A percentile compares a stretch with the other conserved stretches of the same genome.
These are phyloP conservation scores for Boloria euphrosyne DNA, from an alignment of 2,888 invertebrate species.

Conservation along the genomic window DNA sequence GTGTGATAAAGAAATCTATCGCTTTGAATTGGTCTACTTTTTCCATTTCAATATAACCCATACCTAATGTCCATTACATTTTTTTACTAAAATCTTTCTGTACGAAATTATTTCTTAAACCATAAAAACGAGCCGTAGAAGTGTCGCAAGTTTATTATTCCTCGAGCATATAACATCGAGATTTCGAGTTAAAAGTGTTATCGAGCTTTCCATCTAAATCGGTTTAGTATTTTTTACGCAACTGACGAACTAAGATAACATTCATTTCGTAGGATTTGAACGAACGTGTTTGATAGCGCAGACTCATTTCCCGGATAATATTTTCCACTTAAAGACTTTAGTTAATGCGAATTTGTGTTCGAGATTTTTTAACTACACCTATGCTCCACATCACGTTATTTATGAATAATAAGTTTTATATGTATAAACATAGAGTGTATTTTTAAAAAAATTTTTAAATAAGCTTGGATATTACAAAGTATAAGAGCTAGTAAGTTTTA, in stretches of 20 bases:
- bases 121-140: too few species aligned
- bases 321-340: conserved; percentile 54
- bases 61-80: too few species aligned
- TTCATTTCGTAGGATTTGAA: conserved; percentile 27
- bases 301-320: conserved; percentile 70
- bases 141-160: too few species aligned
- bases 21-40: too few species aligned
- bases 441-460: not conserved
- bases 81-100: too few species aligned
- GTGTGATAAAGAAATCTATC: too few species aligned
- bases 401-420: conserved; percentile 17
- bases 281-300: conserved; percentile 52
- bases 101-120: too few species aligned
- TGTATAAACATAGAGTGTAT: not conserved
- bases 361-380: conserved; percentile 44
- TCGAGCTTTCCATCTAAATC: not conserved
- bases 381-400: not conserved
- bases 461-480: not conserved
- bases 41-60: too few species aligned
- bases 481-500: not conserved
- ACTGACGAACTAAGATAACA: conserved; percentile 8
- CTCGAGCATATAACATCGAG: too few species aligned
- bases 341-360: conserved; percentile 50
- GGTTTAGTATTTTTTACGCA: not conserved
- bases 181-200: too few species aligned